Conservation (phyloP, 2,888 invertebrate species). For the Nasonovia ribisnigri region DNA sequence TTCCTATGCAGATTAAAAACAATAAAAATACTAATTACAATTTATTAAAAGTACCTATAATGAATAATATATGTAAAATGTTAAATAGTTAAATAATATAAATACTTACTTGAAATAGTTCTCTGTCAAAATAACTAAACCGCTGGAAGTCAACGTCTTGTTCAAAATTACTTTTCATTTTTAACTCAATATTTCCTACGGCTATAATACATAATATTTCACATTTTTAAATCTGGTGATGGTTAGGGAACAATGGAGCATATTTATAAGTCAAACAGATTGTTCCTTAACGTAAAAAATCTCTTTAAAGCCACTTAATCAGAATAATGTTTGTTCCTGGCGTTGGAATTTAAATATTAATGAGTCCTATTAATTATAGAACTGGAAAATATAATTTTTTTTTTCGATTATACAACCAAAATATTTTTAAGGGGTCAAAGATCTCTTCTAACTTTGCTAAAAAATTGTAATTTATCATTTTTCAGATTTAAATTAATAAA, state of each 20-base stretch:
- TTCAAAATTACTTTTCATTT: constrained; percentile 28
- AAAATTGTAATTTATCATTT: not conserved
- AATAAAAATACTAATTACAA: not conserved
- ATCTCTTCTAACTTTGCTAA: not conserved
- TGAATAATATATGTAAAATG: not conserved
- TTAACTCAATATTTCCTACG: not conserved
- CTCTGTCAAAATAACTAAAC: constrained; percentile 70
- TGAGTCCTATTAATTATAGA: too few relatives aligned
- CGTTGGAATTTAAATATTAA: not conserved
- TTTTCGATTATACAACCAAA: not conserved
- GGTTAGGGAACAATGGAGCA: not conserved
- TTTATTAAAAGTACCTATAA: not conserved
- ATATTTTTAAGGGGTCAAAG: not conserved
- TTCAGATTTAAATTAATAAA: not conserved
- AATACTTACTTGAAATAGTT: constrained; percentile 68
- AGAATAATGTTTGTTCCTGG: not conserved
- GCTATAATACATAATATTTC: constrained; percentile 42
- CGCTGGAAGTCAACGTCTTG: constrained; percentile 58
- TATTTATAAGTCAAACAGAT: not conserved
- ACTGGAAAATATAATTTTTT: not conserved
- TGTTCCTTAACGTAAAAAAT: not conserved
- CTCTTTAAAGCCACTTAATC: not conserved
- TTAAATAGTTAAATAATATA: not conserved
- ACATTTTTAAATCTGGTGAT: not conserved
- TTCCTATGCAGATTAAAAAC: constrained; percentile 67